phyloP scores from a whole-genome alignment of 2,113 vertebrate species.

The Peromyscus leucopus region DNA sequence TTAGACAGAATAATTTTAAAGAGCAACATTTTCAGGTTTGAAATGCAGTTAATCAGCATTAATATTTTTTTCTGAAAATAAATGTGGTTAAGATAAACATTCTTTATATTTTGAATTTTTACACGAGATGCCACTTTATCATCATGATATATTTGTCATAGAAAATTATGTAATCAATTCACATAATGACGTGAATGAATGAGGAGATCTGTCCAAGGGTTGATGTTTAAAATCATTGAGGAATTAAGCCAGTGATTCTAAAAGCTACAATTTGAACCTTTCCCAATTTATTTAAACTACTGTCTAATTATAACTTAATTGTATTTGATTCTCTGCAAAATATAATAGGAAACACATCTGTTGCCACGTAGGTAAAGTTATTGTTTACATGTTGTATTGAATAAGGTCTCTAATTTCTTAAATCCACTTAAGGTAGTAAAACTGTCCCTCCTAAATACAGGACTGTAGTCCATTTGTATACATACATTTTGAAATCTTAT shows the following conservation, averaged over 20 bases:
- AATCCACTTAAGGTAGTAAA: neutral
- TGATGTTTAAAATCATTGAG: constrained; percentile 46
- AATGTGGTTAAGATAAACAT: neutral
- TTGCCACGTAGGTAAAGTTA: neutral
- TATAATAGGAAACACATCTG: neutral
- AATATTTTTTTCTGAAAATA: neutral
- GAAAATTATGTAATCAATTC: constrained; percentile 18
- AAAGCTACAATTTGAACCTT: neutral
- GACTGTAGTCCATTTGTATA: neutral
- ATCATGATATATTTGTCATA: neutral
- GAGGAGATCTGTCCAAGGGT: neutral
- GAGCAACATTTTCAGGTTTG: neutral
- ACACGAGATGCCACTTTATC: neutral
- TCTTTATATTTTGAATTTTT: constrained; percentile 32
- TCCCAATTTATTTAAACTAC: constrained; percentile 9
- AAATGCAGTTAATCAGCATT: constrained; percentile 31
- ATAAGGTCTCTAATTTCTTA: neutral
- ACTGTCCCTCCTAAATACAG: neutral
- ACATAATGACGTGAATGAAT: constrained; percentile 13
- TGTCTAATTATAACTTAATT: neutral
- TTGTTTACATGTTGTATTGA: neutral
- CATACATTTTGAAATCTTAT: neutral
- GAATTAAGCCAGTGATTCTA: neutral
- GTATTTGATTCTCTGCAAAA: constrained; percentile 1
- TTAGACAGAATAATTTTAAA: neutral